Evolutionary conservation across 2,113 vertebrate genomes (phyloP).

Genomic region (Neodontobutis hainanensis): DNA sequence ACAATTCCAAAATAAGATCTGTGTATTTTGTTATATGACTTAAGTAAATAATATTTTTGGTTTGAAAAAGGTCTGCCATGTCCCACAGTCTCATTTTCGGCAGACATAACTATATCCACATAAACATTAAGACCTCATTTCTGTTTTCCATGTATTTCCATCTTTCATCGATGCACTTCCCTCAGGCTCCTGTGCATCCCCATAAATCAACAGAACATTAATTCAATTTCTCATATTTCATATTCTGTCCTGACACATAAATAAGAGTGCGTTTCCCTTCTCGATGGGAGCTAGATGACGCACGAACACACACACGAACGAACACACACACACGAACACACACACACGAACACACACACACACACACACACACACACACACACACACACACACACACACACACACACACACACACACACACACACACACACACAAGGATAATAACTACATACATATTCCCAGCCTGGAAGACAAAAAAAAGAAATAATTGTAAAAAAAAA

Average conservation of each 20-base stretch:
- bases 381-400: background rate
- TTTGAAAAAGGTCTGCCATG: constrained; percentile 1
- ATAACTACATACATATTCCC: constrained; percentile 55
- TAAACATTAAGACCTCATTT: constrained; percentile 34
- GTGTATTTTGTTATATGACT: background rate
- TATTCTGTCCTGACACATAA: constrained; percentile 62
- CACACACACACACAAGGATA: constrained; percentile 29
- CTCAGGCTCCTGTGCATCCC: constrained; percentile 43
- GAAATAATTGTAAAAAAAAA: background rate
- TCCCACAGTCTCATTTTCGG: background rate
- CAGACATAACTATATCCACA: constrained; percentile 19
- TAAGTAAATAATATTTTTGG: background rate
- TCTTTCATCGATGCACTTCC: constrained; percentile 57
- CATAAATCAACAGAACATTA: constrained; percentile 72
- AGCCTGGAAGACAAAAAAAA: constrained; percentile 36
- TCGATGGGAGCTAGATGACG: too few relatives aligned
- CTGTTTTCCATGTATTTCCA: constrained; percentile 46
- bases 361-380: too few relatives aligned
- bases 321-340: too few relatives aligned
- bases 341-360: too few relatives aligned
- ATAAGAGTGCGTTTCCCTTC: constrained; percentile 45
- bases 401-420: constrained; percentile 24
- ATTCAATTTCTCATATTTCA: constrained; percentile 53
- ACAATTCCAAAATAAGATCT: constrained; percentile 6
- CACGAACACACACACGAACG: constrained; percentile 18